phyloP scores from a whole-genome alignment of 2,797 vertebrate genomes.

The Atherinosoma microstoma region DNA sequence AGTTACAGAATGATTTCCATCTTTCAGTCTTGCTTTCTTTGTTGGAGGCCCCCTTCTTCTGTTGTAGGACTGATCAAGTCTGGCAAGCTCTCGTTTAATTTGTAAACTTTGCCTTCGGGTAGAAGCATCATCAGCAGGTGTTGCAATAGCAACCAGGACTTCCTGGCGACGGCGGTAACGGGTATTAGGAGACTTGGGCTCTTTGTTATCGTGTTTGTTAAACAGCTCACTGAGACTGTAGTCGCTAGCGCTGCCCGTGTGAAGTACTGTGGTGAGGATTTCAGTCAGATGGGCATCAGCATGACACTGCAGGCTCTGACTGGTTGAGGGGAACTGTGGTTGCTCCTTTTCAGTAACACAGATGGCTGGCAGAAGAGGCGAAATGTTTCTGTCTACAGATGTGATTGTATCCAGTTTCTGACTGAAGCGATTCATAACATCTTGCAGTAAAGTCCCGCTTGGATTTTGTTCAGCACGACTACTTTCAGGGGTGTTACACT shows the following conservation, averaged over 20 bases:
- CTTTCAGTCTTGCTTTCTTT: constrained; percentile 80
- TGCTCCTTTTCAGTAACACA: constrained; percentile 78
- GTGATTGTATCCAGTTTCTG: constrained; percentile 91
- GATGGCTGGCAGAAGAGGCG: constrained; percentile 72
- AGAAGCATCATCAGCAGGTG: constrained; percentile 83
- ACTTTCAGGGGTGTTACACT: constrained; percentile 57
- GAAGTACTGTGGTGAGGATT: constrained; percentile 91
- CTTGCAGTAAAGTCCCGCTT: constrained; percentile 85
- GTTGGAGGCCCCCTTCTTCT: constrained; percentile 79
- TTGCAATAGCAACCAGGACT: constrained; percentile 85
- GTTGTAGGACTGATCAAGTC: constrained; percentile 81
- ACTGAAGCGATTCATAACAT: constrained; percentile 90
- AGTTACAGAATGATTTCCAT: constrained; percentile 47
- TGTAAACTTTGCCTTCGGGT: constrained; percentile 87
- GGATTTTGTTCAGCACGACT: constrained; percentile 72
- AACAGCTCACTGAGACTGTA: constrained; percentile 93
- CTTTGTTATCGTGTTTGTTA: constrained; percentile 85
- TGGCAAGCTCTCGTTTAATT: constrained; percentile 91
- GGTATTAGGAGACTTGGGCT: constrained; percentile 90
- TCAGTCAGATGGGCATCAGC: constrained; percentile 87
- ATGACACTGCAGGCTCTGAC: constrained; percentile 80
- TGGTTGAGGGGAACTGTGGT: constrained; percentile 77
- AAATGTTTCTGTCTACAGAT: constrained; percentile 83
- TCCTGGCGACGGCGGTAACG: constrained; percentile 89
- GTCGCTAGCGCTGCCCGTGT: constrained; percentile 87